Base-by-base conservation (phyloP, 2,113 vertebrate species). In the Semicossyphus pulcher region DNA sequence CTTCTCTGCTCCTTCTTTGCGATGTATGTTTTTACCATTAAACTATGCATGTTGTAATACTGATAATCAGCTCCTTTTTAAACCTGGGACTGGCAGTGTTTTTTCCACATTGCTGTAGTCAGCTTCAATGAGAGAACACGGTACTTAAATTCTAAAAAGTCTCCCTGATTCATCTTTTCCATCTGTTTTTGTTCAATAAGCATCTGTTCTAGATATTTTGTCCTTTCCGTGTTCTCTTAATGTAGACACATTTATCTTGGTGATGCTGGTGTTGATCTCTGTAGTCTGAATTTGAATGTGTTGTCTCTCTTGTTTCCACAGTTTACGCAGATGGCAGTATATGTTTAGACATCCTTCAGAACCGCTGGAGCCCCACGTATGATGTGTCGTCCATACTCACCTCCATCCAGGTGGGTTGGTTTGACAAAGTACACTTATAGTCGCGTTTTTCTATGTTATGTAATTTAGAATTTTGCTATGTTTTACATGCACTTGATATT, bases 321-420 rank as follows among this genome's bases (percentile, higher is more conserved):
- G 97, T 99, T 89, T 99, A 99, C 74, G 98, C 98, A 56, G 98
- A 99, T 92, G 98, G 98, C 70, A 99, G 97, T 94, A 99, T 99
- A 95, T 99, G 98, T 96, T 95, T 99, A 97, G 98, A 99, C 93
- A 99, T 99, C 78, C 96, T 99, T 89, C 98, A 99, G 93, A 99
- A 99, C 84, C 96, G 97, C 82, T 99, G 97, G 97, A 99, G 97
- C 91, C 97, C 97, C 65, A 99, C 97, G 2, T 99, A 99, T 0
- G 97, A 99, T 56, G 97, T 99, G 42, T 99, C 97, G 52, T 99
- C 97, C 91, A 99, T 99, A 93, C 95, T 99, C 94, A 99, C 98
- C 70, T 99, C 98, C 76, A 99, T 99, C 94, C 98, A 99, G 96
- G 98, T 99, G 81, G 86, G 85, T 86, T 20, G 3, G 1, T 54